Evolutionary conservation across 2,113 vertebrate genomes (phyloP), one percentile per base, ranked within the genome.

Genomic region (Chitala chitala): DNA sequence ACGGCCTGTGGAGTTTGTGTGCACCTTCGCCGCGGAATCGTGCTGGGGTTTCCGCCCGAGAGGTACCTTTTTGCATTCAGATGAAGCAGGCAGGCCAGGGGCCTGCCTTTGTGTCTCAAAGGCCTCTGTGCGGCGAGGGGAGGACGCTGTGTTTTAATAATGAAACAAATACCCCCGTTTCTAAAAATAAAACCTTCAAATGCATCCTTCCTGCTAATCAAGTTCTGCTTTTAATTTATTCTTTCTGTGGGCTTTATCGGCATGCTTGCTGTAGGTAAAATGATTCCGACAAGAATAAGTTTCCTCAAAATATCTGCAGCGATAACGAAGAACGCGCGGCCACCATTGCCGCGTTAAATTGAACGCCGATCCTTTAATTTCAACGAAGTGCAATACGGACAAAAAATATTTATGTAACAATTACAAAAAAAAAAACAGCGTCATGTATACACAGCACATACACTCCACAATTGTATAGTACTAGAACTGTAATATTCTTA

Each of bases 251-350:
- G 78, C 78, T 80, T 80, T 80, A 82, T 83, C 82, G 81, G 75
- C 80, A 83, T 83, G 71, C 80, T 83, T 78, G 82, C 80, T 79
- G 78, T 76, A 78, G 80, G 78, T 75, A 76, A 81, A 82, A 81
- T 82, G 78, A 80, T 79, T 80, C 76, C 76, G 80, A 83, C 82
- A 80, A 70, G 75, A 74, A 74, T 76, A 73, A 70, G 73, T 74
- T 80, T 78, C 78, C 64, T 63, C 75, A 69, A 66, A 46, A 78
- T 54, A 12, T 15, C 20, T 63, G 76, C 70, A 42, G 75, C 36
- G 48, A 63, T 75, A 50, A 36, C 73, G 78, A 77, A 73, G 69
- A 76, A 78, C 71, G n/a, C n/a, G n/a, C 73, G 78, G 75, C 71
- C 72, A 68, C 26, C 70, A 76, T 75, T 65, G 72, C 56, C 78